Evolutionary conservation across 1,140 invertebrate species (phyloP), one percentile per base, ranked within the genome.

Genomic region (Solenopsis invicta): DNA sequence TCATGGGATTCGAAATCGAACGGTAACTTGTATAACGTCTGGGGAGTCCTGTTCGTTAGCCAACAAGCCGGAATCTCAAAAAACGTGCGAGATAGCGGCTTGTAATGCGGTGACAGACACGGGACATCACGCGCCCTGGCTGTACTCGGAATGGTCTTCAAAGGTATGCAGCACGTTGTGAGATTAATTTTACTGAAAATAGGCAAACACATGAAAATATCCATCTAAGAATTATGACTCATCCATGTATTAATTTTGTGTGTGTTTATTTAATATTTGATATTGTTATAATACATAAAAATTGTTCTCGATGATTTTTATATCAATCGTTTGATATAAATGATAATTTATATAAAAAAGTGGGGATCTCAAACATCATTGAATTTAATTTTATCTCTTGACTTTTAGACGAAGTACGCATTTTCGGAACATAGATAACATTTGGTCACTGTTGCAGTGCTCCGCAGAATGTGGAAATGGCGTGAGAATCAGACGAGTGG

Each of bases 401-500:
- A 56, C 18, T 59, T 45, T 4, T 16, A 75, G 8, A 41, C 56
- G 41, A 37, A 75, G 6, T 69, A n/a, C 24, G 75, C 16, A 76
- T 52, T 37, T 18, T 80, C 4, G n/a, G 34, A 16, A 18, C 45
- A 37, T 16, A 6, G 18, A 21, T 18, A 16, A 1, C 0, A 37
- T 48, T 85, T 18, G 13, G 13, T 85, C n/a, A 8, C 12, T 88
- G 59, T 45, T 77, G 9, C 78, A 95, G 94, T 94, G 94, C 78
- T 94, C 94, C 4, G 56, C 87, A 29, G 90, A 94, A 78, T 95
- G 94, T 34, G 94, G 92, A 0, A 89, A 72, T 8, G 94, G 94
- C 69, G 64, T 92, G 24, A 92, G 92, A 74, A 88, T 86, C 95
- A 92, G 97, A 95, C 82, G 94, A 95, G 77, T 96, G 93, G 69